Percentiles rank a stretch among this genome's conserved stretches.
phyloP scores from a whole-genome alignment of 1,140 invertebrate species.

The Hypothenemus hampei region DNA sequence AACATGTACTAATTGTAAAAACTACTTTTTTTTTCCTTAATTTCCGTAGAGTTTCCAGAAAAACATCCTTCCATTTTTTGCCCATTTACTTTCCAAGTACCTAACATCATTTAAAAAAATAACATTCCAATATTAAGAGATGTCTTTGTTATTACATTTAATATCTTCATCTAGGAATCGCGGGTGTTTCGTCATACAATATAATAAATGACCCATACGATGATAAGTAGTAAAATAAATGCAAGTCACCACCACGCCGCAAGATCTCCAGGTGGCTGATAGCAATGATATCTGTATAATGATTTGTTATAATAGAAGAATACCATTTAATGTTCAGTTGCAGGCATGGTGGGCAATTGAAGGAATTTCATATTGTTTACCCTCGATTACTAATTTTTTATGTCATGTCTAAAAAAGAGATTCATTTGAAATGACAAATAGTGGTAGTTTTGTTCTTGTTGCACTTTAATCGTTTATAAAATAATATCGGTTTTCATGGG shows the following conservation, averaged over 20 bases:
- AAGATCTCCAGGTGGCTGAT: slow-evolving; percentile 29
- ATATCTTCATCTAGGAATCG: slow-evolving; percentile 28
- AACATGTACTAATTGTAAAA: no score
- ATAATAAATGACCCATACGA: slow-evolving; percentile 23
- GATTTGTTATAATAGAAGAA: slow-evolving; percentile 25
- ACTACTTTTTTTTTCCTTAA: no score
- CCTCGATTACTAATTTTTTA: no score
- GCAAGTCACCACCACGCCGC: slow-evolving; percentile 24
- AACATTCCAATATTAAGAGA: slow-evolving; percentile 8
- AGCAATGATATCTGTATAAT: slow-evolving; percentile 30
- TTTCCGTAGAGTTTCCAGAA: no score
- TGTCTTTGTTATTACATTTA: slow-evolving; percentile 26
- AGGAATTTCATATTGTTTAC: slow-evolving; percentile 10
- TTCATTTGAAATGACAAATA: no score
- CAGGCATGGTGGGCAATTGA: slow-evolving; percentile 16
- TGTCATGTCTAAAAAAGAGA: no score
- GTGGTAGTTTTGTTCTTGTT: no score
- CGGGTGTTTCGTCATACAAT: slow-evolving; percentile 20
- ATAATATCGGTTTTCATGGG: no score
- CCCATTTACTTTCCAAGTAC: no score
- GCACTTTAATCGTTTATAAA: no score
- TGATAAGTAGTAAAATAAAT: slow-evolving; percentile 27
- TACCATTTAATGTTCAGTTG: slow-evolving; percentile 12
- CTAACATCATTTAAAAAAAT: no score
- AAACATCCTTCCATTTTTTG: no score